phyloP scores from a whole-genome alignment of 2,888 invertebrate genomes.

The Acrobasis suavella region DNA sequence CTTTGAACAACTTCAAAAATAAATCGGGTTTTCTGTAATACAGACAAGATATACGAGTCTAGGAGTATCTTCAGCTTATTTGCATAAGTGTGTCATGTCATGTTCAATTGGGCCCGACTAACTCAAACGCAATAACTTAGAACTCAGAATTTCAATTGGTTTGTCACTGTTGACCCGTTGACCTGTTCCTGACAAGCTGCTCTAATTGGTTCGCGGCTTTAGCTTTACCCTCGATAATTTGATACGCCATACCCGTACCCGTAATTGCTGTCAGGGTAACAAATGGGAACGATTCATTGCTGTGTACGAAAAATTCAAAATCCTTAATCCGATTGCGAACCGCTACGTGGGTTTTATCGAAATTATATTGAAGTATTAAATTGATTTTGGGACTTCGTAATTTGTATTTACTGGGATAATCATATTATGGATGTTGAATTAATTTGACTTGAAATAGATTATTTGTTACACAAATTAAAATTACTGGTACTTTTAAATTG shows the following conservation, averaged over 20 bases:
- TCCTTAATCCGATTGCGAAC: conserved; percentile 8
- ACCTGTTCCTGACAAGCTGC: conserved; percentile 33
- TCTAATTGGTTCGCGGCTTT: conserved; percentile 18
- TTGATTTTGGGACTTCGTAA: not conserved
- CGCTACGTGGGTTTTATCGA: conserved; percentile 1
- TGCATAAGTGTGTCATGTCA: not conserved
- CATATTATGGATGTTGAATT: not conserved
- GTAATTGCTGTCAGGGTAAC: conserved; percentile 19
- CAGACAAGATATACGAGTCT: too few species aligned
- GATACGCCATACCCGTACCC: conserved; percentile 1
- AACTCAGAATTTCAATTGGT: not conserved
- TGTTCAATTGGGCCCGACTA: not conserved
- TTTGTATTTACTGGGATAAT: conserved; percentile 1
- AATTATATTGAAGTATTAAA: conserved; percentile 1
- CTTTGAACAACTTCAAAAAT: too few species aligned
- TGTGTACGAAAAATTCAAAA: conserved; percentile 5
- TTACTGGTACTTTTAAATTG: too few species aligned
- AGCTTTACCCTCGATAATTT: conserved; percentile 10
- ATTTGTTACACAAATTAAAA: not conserved
- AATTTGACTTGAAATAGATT: not conserved
- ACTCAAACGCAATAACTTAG: not conserved
- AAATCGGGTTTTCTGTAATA: too few species aligned
- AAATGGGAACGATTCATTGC: conserved; percentile 5
- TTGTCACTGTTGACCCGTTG: conserved; percentile 32
- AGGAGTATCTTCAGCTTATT: not conserved